phyloP scores from a whole-genome alignment of 2,113 vertebrate species.

The Geococcyx californianus region DNA sequence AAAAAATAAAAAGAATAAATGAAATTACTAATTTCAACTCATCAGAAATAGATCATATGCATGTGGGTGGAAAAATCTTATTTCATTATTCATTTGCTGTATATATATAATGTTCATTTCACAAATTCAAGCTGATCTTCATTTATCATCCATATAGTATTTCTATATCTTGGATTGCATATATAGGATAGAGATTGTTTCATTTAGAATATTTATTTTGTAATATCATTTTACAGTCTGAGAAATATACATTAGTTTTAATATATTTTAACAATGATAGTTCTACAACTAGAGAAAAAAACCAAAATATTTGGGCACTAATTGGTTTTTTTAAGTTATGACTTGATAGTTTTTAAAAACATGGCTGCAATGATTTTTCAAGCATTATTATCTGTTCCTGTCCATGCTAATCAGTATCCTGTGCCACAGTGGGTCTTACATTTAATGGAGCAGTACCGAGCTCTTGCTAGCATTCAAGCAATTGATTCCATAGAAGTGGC shows the following conservation, averaged over 20 bases:
- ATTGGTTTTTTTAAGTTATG: conserved; percentile 33
- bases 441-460: not conserved
- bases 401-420: conserved; percentile 37
- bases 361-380: conserved; percentile 6
- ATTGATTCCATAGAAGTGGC: conserved; percentile 59
- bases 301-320: conserved; percentile 15
- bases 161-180: not conserved
- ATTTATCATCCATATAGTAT: not conserved
- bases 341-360: conserved; percentile 20
- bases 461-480: conserved; percentile 23
- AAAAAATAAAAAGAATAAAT: conserved; percentile 12
- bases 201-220: conserved; percentile 52
- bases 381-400: not conserved
- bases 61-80: conserved; percentile 17
- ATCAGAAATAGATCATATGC: not conserved
- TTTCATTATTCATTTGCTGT: conserved; percentile 52
- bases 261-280: conserved; percentile 42
- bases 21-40: conserved; percentile 23
- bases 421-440: conserved; percentile 43
- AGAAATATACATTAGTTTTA: conserved; percentile 41
- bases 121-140: not conserved
- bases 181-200: not conserved
- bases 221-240: conserved; percentile 35
- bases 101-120: conserved; percentile 13
- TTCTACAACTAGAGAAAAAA: conserved; percentile 21